These are phyloP conservation scores for Hippocampus abdominalis DNA, from an alignment of 2,113 vertebrate species.

Conservation along the genomic window DNA sequence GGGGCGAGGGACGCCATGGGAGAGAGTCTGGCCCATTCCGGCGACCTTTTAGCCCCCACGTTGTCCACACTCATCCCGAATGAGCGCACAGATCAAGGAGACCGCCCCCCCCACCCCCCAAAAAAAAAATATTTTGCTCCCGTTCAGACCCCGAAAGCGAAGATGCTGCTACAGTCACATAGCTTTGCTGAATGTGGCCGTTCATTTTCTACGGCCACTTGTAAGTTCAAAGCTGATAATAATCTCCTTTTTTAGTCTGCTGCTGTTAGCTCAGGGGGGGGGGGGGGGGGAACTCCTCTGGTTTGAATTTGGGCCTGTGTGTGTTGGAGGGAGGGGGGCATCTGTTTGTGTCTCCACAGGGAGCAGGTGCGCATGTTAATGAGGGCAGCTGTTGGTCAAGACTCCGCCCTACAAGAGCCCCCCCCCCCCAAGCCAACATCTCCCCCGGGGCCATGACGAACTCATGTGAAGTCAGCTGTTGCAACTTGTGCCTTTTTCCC, in stretches of 20 bases:
- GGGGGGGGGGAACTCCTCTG: conserved; percentile 33
- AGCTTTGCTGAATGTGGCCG: conserved; percentile 1
- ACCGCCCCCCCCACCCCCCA: neutral
- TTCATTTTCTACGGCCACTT: neutral
- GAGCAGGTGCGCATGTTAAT: conserved; percentile 93
- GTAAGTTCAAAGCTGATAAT: neutral
- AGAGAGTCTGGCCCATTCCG: conserved; percentile 45
- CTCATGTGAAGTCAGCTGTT: conserved; percentile 72
- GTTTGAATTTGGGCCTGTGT: conserved; percentile 56
- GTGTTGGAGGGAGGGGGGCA: conserved; percentile 57
- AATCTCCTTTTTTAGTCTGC: neutral
- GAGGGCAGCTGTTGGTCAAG: conserved; percentile 79
- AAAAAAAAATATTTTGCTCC: conserved; percentile 11
- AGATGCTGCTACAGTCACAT: conserved; percentile 37
- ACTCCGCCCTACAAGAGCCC: conserved; percentile 32
- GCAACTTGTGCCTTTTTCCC: conserved; percentile 59
- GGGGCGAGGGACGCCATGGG: conserved; percentile 53
- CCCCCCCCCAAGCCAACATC: conserved; percentile 53
- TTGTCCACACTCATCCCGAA: conserved; percentile 59
- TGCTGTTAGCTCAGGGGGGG: conserved; percentile 27
- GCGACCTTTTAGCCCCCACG: conserved; percentile 48
- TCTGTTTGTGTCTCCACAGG: conserved; percentile 78
- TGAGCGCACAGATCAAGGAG: conserved; percentile 62
- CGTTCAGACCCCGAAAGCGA: conserved; percentile 28
- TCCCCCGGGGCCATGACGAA: conserved; percentile 58